Percentiles rank a stretch among this genome's conserved stretches.
Evolutionary conservation across 1,140 invertebrate species (phyloP).

Genomic region (Panonychus citri): DNA sequence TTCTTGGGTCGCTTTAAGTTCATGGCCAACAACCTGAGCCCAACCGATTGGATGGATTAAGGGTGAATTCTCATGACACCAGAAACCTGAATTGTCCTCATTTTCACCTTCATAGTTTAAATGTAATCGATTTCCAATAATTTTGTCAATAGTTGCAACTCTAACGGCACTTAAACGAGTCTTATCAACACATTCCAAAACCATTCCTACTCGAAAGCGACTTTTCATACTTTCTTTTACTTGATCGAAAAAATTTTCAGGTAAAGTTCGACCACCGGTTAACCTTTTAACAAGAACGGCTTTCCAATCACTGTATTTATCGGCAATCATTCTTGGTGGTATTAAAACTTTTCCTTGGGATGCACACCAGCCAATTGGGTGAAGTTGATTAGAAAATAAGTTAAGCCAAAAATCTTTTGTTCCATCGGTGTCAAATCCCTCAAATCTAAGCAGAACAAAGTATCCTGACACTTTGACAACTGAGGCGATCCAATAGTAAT

Average conservation of each 20-base stretch:
- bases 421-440: constrained; percentile 63
- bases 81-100: constrained; percentile 51
- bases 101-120: constrained; percentile 65
- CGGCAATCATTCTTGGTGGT: constrained; percentile 53
- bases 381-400: constrained; percentile 60
- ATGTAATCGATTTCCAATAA: constrained; percentile 69
- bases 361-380: constrained; percentile 90
- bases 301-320: constrained; percentile 86
- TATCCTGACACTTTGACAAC: constrained; percentile 68
- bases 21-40: constrained; percentile 56
- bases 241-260: constrained; percentile 54
- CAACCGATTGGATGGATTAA: constrained; percentile 86
- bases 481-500: constrained; percentile 83
- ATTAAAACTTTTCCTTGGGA: constrained; percentile 77
- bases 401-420: constrained; percentile 83
- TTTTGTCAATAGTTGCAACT: constrained; percentile 62
- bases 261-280: constrained; percentile 72
- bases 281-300: constrained; percentile 69
- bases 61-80: constrained; percentile 84
- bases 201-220: neutral
- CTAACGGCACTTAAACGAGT: constrained; percentile 76
- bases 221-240: constrained; percentile 6
- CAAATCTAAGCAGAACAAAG: constrained; percentile 71
- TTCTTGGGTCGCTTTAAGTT: constrained; percentile 46
- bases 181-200: constrained; percentile 83